phyloP scores from a whole-genome alignment of 1,140 invertebrate species.

The Andricus grossulariae region DNA sequence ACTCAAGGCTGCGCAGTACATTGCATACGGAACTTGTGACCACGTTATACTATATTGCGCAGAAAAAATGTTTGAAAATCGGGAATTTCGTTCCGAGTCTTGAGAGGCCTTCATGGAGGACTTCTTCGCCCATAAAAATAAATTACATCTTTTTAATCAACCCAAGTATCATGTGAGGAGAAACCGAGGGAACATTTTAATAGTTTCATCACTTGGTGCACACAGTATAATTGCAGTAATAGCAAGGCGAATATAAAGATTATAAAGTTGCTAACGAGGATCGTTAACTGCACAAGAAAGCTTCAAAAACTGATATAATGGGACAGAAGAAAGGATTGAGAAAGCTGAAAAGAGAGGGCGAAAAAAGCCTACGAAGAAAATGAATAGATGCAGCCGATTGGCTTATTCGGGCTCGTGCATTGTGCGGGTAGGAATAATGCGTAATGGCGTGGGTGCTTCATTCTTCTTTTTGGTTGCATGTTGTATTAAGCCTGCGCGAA shows the following conservation, averaged over 20 bases:
- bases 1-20: too few relatives aligned
- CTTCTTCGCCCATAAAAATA: too few relatives aligned
- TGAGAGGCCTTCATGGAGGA: too few relatives aligned
- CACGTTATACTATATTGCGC: too few relatives aligned
- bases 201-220: constrained; percentile 2
- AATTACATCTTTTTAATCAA: too few relatives aligned
- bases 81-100: too few relatives aligned
- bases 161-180: too few relatives aligned
- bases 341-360: constrained; percentile 25
- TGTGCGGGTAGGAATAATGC: constrained; percentile 1
- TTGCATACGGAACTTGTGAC: too few relatives aligned
- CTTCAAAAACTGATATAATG: constrained; percentile 31
- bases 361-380: constrained; percentile 17
- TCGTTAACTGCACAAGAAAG: constrained; percentile 4
- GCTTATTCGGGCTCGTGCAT: constrained; percentile 14
- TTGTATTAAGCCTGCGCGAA: constrained; percentile 32
- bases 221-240: constrained; percentile 16
- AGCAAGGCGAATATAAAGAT: neutral
- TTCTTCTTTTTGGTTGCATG: constrained; percentile 19
- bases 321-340: constrained; percentile 5
- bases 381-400: constrained; percentile 21
- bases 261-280: constrained; percentile 17
- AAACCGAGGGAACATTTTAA: neutral
- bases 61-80: too few relatives aligned
- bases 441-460: constrained; percentile 37